phyloP scores from a whole-genome alignment of 1,140 invertebrate genomes.

The Caenorhabditis elegans region WBcel235 BX284604.4:11727001-11727500 shows the following conservation, averaged over 20 bases:
- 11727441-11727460: slow-evolving; percentile 42
- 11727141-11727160: slow-evolving; percentile 58
- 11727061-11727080: slow-evolving; percentile 2
- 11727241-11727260: slow-evolving; percentile 87
- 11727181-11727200: slow-evolving; percentile 75
- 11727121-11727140: slow-evolving; percentile 52
- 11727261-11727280: slow-evolving; percentile 76
- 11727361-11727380: slow-evolving; percentile 81
- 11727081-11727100: background rate
- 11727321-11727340: slow-evolving; percentile 83
- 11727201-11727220: slow-evolving; percentile 78
- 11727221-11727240: slow-evolving; percentile 92
- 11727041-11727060: slow-evolving; percentile 22
- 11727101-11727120: slow-evolving; percentile 40
- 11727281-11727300: slow-evolving; percentile 91
- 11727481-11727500: slow-evolving; percentile 63
- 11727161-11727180: slow-evolving; percentile 47
- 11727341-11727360: slow-evolving; percentile 83
- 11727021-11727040: slow-evolving; percentile 38
- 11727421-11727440: slow-evolving; percentile 65
- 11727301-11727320: slow-evolving; percentile 83
- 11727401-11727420: slow-evolving; percentile 74
- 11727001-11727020: slow-evolving; percentile 36
- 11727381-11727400: slow-evolving; percentile 83
- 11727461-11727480: background rate